phyloP scores from a whole-genome alignment of 2,113 vertebrate genomes.

The Maccullochella peelii region DNA sequence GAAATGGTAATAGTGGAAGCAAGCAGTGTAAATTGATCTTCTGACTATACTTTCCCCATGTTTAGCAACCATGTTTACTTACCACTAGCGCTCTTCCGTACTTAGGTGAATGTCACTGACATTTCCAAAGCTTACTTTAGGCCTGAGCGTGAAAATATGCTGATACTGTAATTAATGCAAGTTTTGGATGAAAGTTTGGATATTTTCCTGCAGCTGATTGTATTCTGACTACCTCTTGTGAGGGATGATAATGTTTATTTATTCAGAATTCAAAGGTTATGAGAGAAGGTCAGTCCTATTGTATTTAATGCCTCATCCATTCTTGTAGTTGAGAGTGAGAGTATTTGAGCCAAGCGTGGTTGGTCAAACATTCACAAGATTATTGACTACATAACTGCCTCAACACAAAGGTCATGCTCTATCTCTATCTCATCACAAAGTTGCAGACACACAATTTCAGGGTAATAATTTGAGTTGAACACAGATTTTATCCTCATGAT shows the following conservation, averaged over 20 bases:
- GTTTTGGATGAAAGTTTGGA: neutral
- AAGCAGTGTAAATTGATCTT: neutral
- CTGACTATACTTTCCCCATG: neutral
- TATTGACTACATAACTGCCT: conserved; percentile 12
- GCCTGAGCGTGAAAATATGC: neutral
- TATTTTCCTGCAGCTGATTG: conserved; percentile 19
- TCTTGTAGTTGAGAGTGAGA: conserved; percentile 5
- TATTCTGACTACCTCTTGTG: conserved; percentile 14
- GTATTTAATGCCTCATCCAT: conserved; percentile 35
- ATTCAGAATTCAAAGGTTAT: conserved; percentile 42
- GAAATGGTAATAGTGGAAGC: neutral
- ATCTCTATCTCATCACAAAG: conserved; percentile 35
- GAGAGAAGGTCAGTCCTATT: conserved; percentile 38
- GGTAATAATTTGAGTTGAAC: conserved; percentile 39
- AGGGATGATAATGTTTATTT: conserved; percentile 20
- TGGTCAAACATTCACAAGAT: conserved; percentile 24
- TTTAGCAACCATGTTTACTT: neutral
- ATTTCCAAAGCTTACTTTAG: neutral
- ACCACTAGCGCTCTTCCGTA: neutral
- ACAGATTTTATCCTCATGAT: conserved; percentile 38
- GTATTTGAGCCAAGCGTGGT: conserved; percentile 1
- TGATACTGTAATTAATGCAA: neutral
- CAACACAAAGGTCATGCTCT: neutral
- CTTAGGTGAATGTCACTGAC: conserved; percentile 3
- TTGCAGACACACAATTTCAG: neutral